Evolutionary conservation across 2,797 vertebrate species (phyloP).

Genomic region (Anguilla marmorata): DNA sequence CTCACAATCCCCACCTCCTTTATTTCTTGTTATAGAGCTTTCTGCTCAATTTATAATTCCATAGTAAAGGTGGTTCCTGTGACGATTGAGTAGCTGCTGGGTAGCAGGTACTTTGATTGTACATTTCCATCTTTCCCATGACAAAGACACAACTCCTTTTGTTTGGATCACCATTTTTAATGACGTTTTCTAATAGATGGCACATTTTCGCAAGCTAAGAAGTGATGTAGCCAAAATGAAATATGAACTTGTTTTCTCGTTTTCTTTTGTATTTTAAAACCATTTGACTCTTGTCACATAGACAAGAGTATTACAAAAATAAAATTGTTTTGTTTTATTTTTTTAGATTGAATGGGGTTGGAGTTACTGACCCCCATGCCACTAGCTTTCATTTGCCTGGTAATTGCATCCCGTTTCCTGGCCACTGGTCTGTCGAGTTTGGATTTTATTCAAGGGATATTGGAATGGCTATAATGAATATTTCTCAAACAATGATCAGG

Average conservation of each 20-base stretch:
- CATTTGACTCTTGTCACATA: not conserved
- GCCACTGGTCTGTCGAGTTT: not conserved
- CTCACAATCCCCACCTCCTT: not conserved
- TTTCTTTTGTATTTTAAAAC: conserved; percentile 46
- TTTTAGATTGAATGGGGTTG: not conserved
- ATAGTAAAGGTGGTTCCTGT: not conserved
- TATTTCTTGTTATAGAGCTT: not conserved
- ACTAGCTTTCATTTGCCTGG: not conserved
- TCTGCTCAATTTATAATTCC: not conserved
- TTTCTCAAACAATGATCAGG: not conserved
- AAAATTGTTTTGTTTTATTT: not conserved
- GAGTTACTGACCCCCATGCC: not conserved
- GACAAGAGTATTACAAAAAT: conserved; percentile 21
- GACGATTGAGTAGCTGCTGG: not conserved
- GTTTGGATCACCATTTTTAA: conserved; percentile 60
- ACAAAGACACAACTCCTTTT: not conserved
- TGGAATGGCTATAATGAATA: not conserved
- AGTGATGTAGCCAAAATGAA: conserved; percentile 36
- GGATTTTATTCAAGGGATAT: not conserved
- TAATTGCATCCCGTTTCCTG: not conserved
- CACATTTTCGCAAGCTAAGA: conserved; percentile 46
- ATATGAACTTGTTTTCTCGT: conserved; percentile 4
- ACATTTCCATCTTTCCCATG: not conserved
- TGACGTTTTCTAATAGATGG: conserved; percentile 42
- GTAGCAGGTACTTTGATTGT: not conserved